Base-by-base conservation (phyloP, 2,888 invertebrate genomes). In the Ochropleura leucogaster region DNA sequence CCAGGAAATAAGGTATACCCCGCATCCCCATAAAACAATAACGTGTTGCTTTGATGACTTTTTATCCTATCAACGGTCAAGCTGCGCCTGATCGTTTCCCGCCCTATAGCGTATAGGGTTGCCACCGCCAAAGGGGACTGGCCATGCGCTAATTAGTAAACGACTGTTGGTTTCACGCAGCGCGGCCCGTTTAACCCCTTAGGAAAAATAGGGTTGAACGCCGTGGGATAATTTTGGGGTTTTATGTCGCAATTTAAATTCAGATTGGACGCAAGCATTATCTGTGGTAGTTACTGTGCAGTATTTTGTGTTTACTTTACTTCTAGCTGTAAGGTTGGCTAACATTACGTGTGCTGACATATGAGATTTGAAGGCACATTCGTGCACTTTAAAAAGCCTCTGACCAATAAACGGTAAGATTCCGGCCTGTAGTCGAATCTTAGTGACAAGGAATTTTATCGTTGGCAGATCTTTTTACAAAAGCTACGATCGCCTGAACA, bases 131-230 rank as follows among this genome's bases (percentile, higher is more conserved):
- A 60, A 83, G 83, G 80, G 80, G 80, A 65, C 80, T 63, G 78
- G 82, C 59, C 73, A 80, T 78, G 62, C 73, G 69, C 78, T 80
- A 82, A 80, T 80, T 80, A 80, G 66, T 67, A 20, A 80, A 82
- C 82, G 67, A 78, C 72, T 80, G 72, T 73, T 78, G 78, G 82
- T 69, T 80, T 78, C 80, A 82, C 80, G 78, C 78, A 73, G 80
- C 49, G 77, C 44, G 73, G 62, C 59, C 67, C 77, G 66, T 77
- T 67, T 64, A 78, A 73, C 78, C 82, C 82, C 57, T 80, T 65
- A 59, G 66, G 63, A 67, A 78, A 73, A 60, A 78, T 73, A 78
- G 69, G 82, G 73, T 73, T 78, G 66, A 9, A 51, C 46, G 8
- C 40, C 40, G 72, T 80, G 72, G 68, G 65, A 68, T 72, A 68